Evolutionary conservation across 2,888 invertebrate species (phyloP).

Genomic region (Mesochorus sp.): DNA sequence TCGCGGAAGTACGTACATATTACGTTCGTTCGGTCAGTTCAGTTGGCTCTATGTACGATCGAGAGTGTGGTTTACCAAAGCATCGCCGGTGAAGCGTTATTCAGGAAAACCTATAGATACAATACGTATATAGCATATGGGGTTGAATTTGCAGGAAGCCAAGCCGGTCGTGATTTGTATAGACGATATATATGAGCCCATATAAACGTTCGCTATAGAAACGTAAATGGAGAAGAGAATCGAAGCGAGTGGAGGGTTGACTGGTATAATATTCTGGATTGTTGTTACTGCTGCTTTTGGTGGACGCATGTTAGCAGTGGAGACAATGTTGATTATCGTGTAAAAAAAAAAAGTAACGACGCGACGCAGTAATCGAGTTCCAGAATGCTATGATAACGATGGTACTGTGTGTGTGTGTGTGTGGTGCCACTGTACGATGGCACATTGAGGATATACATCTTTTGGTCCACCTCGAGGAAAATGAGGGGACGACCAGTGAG

Average conservation of each 20-base stretch:
- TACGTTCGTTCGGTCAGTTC: constrained; percentile 57
- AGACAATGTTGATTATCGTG: constrained; percentile 4
- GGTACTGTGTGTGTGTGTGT: neutral
- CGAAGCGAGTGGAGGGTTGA: neutral
- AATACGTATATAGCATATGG: constrained; percentile 13
- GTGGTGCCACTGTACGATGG: too few species aligned
- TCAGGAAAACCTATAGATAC: neutral
- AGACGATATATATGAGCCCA: neutral
- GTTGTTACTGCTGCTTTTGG: neutral
- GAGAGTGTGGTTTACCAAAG: constrained; percentile 53
- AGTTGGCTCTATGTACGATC: constrained; percentile 38
- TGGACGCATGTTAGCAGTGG: constrained; percentile 7
- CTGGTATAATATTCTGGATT: constrained; percentile 33
- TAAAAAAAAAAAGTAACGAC: constrained; percentile 46
- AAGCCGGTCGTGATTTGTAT: constrained; percentile 58
- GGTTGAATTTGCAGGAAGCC: constrained; percentile 56
- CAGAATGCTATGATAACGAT: constrained; percentile 2
- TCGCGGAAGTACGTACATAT: constrained; percentile 56
- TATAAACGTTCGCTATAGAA: neutral
- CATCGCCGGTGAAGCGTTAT: constrained; percentile 44
- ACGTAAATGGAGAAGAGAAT: neutral
- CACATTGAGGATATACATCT: constrained; percentile 5
- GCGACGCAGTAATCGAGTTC: constrained; percentile 2
- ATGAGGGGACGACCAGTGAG: constrained; percentile 64
- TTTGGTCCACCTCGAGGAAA: constrained; percentile 60